phyloP scores from a whole-genome alignment of 64 coral and sea anemone species.

The Dendronephthya gigantea region DNA sequence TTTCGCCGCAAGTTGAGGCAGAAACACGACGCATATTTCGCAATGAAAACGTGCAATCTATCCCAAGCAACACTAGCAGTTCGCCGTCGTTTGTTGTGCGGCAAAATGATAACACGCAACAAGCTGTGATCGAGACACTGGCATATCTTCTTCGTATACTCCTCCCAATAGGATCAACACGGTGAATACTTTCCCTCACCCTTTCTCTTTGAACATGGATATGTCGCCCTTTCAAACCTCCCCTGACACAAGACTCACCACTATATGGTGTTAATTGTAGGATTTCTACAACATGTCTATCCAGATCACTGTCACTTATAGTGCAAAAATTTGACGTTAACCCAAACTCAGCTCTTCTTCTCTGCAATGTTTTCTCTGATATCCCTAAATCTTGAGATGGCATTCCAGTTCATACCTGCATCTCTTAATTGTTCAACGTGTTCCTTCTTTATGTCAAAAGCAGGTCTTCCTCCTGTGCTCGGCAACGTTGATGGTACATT shows the following conservation, averaged over 20 bases:
- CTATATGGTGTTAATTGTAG: slow-evolving; percentile 22
- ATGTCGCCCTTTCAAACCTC: slow-evolving; percentile 10
- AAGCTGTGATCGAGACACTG: no score
- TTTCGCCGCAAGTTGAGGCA: no score
- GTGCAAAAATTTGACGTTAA: neutral
- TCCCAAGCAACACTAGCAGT: no score
- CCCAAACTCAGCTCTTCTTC: slow-evolving; percentile 22
- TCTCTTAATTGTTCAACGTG: slow-evolving; percentile 21
- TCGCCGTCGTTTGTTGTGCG: no score
- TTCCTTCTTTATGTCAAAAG: slow-evolving; percentile 22
- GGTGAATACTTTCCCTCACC: neutral
- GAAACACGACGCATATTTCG: no score
- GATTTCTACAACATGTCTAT: slow-evolving; percentile 6
- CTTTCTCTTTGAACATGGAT: no score
- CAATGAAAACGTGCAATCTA: no score
- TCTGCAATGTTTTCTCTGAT: slow-evolving; percentile 36
- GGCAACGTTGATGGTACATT: no score
- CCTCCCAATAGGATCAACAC: slow-evolving; percentile 15
- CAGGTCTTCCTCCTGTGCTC: no score
- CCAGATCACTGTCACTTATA: slow-evolving; percentile 12
- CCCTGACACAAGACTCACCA: no score
- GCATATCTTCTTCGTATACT: neutral
- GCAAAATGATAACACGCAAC: no score
- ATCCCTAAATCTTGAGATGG: slow-evolving; percentile 19
- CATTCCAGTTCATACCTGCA: slow-evolving; percentile 22